Percentiles rank a stretch among this genome's conserved stretches.
Conservation (phyloP, 2,113 vertebrate genomes). For the Mormyrus lacerda region DNA sequence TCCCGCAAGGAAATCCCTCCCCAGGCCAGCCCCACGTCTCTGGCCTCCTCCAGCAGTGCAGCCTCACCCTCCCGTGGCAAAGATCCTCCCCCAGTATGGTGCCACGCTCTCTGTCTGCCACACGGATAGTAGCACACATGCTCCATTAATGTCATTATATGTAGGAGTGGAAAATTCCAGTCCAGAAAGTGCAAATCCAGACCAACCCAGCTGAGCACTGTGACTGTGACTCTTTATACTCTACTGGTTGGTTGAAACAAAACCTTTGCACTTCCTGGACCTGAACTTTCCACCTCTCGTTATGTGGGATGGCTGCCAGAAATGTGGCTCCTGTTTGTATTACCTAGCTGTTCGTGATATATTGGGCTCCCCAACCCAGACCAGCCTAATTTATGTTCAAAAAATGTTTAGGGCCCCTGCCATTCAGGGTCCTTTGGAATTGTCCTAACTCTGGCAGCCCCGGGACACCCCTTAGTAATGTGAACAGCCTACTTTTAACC, state of each 20-base stretch:
- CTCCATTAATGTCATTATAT: background rate
- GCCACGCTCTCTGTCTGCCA: background rate
- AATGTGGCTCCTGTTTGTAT: background rate
- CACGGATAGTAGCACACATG: background rate
- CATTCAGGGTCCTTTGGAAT: background rate
- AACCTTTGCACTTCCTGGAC: background rate
- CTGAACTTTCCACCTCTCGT: background rate
- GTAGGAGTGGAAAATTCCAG: background rate
- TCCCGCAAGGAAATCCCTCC: slow-evolving; percentile 70
- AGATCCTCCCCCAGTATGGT: slow-evolving; percentile 60
- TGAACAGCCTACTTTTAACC: background rate
- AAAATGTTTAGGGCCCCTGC: background rate
- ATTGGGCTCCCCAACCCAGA: background rate
- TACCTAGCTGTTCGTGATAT: background rate
- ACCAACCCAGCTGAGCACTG: background rate
- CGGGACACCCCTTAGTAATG: background rate
- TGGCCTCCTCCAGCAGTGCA: slow-evolving; percentile 78
- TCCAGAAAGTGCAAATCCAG: background rate
- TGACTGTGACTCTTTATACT: background rate
- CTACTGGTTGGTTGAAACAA: background rate
- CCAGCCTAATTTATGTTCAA: background rate
- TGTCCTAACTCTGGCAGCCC: background rate
- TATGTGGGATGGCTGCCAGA: background rate
- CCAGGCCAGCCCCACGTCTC: slow-evolving; percentile 76
- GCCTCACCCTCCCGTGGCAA: slow-evolving; percentile 73